Base-by-base conservation (phyloP, 2,797 vertebrate species). In the Acropternis orthonyx region DNA sequence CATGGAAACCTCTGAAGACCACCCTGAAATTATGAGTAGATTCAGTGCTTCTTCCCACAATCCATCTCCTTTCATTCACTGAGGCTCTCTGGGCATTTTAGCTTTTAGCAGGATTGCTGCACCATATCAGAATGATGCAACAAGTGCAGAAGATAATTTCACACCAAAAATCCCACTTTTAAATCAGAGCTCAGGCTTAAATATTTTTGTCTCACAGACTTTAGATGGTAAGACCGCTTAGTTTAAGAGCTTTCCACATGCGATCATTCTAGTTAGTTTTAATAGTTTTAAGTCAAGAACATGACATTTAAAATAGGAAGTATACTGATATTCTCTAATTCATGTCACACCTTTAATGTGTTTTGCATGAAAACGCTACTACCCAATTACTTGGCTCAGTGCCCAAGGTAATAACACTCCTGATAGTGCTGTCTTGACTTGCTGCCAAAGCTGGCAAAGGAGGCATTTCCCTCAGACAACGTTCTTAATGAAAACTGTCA, bases 401-500 rank as follows among this genome's bases (percentile, higher is more conserved):
- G 88, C 96, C 92, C 77, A 82, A 89, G 66, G 76, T 90, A 97
- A 97, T 94, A 95, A 92, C 73, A 36, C 51, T 76, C 39, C 83
- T 51, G 83, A n/a, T 65, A 36, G 39, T 94, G 59, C 51, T 96
- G 48, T 27, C 92, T 87, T 93, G 85, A 77, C 61, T 94, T 58
- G 2, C 46, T 95, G 91, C 72, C 93, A 89, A 32, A 87, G 76
- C 61, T 86, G 34, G 73, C 41, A 92, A 93, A 89, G 85, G 30
- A 89, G 84, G 67, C 69, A 94, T 91, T 97, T 95, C 82, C 79
- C 77, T 93, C 72, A 94, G 78, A 93, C 77, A 93, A 85, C 5
- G 23, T 62, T 86, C 62, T 63, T 94, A 96, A 96, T 94, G 83
- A 94, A 97, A 96, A 92, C 92, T 91, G 95, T 91, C 87, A 82